These are phyloP conservation scores for Danionella dracula DNA, from an alignment of 2,797 vertebrate genomes.

Conservation along the genomic window DNA sequence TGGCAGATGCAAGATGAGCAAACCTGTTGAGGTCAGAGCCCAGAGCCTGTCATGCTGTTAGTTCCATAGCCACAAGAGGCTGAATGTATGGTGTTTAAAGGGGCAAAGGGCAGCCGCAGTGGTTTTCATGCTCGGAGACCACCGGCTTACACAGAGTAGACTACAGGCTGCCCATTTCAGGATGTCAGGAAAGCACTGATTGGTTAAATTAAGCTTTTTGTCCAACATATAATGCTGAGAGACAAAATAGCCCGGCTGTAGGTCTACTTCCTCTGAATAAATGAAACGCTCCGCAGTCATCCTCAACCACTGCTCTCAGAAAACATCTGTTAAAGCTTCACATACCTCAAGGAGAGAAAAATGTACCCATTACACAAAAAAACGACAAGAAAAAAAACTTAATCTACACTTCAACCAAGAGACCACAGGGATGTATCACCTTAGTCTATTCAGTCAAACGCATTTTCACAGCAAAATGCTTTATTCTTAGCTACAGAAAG, in stretches of 20 bases:
- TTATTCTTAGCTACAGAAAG: background rate
- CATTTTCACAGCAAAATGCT: background rate
- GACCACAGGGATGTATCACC: background rate
- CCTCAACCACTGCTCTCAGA: conserved; percentile 1
- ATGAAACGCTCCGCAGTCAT: background rate
- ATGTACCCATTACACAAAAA: background rate
- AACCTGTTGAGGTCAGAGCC: conserved; percentile 1
- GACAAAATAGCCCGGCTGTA: conserved; percentile 40
- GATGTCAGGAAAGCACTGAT: conserved; percentile 41
- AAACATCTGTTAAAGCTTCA: conserved; percentile 26
- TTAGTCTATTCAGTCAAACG: background rate
- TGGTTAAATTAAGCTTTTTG: conserved; percentile 46
- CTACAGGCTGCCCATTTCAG: conserved; percentile 34
- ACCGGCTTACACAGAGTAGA: conserved; percentile 30
- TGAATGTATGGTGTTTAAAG: background rate
- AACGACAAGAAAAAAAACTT: too few relatives aligned
- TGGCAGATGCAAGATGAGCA: conserved; percentile 5
- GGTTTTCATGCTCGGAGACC: conserved; percentile 36
- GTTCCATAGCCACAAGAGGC: too few relatives aligned
- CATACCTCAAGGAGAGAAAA: background rate
- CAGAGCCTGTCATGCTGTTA: background rate
- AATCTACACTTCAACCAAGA: too few relatives aligned
- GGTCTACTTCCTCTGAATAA: conserved; percentile 40
- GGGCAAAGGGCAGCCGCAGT: conserved; percentile 16
- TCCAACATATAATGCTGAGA: conserved; percentile 43